Conservation (phyloP, 92 coral and sea anemone genomes). For the Phenganax subtilis region DNA sequence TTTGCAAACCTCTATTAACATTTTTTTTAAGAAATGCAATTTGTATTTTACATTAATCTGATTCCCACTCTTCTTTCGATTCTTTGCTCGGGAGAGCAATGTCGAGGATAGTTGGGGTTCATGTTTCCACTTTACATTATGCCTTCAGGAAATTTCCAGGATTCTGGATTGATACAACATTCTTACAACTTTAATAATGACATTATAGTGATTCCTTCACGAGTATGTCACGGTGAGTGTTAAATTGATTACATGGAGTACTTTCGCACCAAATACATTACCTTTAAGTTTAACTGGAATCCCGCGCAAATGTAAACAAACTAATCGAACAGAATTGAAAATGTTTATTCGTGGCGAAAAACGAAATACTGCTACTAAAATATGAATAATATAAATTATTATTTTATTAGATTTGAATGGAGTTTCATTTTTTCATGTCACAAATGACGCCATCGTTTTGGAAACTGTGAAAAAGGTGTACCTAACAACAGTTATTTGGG, state of each 20-base stretch:
- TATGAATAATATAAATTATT: background rate
- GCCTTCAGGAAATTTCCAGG: constrained; percentile 74
- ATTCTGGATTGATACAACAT: constrained; percentile 76
- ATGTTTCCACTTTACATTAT: background rate
- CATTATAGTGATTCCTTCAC: constrained; percentile 50
- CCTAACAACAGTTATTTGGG: background rate
- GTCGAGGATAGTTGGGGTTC: background rate
- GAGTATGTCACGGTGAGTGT: constrained; percentile 44
- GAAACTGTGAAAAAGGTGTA: constrained; percentile 92
- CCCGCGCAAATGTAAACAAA: too few species aligned
- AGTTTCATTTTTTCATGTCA: constrained; percentile 70
- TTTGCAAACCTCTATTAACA: too few species aligned
- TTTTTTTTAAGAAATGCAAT: too few species aligned
- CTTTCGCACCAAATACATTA: too few species aligned
- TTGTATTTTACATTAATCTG: too few species aligned
- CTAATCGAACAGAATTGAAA: too few species aligned
- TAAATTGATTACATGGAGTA: background rate
- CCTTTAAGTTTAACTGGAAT: too few species aligned
- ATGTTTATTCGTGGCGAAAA: background rate
- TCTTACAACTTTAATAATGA: constrained; percentile 80
- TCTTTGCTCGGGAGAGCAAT: background rate
- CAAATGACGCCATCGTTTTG: constrained; percentile 73
- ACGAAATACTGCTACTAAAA: background rate
- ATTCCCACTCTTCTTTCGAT: too few species aligned
- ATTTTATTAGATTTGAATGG: constrained; percentile 48